These are phyloP conservation scores for Drosophila demipolita DNA, from an alignment of 2,888 invertebrate genomes.

Conservation along the genomic window DNA sequence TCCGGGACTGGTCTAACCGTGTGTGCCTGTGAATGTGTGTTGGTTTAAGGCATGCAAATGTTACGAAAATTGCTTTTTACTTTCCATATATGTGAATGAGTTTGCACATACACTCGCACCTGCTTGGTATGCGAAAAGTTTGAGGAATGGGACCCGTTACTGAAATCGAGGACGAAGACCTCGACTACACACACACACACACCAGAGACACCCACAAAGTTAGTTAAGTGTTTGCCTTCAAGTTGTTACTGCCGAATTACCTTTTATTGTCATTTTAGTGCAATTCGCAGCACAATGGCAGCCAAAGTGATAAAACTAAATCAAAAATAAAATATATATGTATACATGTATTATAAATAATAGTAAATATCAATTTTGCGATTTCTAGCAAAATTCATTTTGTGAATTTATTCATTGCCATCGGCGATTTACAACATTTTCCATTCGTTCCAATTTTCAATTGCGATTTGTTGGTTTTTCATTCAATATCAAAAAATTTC, in stretches of 20 bases:
- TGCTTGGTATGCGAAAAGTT: conserved; percentile 38
- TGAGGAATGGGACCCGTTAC: conserved; percentile 21
- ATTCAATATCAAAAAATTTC: neutral
- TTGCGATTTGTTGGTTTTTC: conserved; percentile 13
- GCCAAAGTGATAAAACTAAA: conserved; percentile 17
- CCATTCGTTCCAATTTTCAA: conserved; percentile 14
- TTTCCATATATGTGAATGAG: conserved; percentile 69
- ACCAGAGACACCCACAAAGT: conserved; percentile 46
- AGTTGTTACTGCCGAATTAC: conserved; percentile 77
- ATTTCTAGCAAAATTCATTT: conserved; percentile 19
- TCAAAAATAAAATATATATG: conserved; percentile 28
- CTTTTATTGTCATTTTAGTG: conserved; percentile 71
- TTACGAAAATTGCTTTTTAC: conserved; percentile 81
- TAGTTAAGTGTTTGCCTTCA: conserved; percentile 75
- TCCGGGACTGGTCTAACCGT: conserved; percentile 2
- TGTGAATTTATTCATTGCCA: conserved; percentile 29
- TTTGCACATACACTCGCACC: conserved; percentile 34
- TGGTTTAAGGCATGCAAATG: conserved; percentile 80
- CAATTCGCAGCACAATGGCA: conserved; percentile 57
- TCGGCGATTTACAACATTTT: conserved; percentile 17
- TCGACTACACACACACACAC: conserved; percentile 25
- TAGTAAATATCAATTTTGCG: conserved; percentile 16
- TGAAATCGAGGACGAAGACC: conserved; percentile 22
- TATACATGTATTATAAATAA: neutral
- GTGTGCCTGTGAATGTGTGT: conserved; percentile 49